Percentiles rank a stretch among this genome's conserved stretches.
Evolutionary conservation across 2,888 invertebrate species (phyloP).

Genomic region (Hirtodrosophila trivittata): DNA sequence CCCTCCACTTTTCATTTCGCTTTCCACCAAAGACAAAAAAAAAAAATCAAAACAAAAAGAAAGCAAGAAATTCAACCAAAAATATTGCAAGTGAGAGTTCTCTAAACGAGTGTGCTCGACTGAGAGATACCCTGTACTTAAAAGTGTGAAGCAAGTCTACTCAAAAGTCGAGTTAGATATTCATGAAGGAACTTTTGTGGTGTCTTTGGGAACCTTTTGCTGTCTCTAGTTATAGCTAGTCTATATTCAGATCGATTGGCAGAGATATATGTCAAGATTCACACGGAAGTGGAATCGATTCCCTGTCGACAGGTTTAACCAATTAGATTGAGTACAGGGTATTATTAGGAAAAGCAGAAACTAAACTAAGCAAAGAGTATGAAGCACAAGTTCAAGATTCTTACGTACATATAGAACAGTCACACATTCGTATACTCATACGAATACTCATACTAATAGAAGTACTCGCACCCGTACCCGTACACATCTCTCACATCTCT

Average conservation of each 20-base stretch:
- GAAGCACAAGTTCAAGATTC: conserved; percentile 81
- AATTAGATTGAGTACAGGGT: neutral
- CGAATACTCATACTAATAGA: too few relatives aligned
- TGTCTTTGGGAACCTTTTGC: too few relatives aligned
- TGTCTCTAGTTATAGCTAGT: too few relatives aligned
- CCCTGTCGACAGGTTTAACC: neutral
- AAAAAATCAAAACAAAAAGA: conserved; percentile 24
- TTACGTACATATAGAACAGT: conserved; percentile 63
- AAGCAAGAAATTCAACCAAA: neutral
- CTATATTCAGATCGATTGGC: too few relatives aligned
- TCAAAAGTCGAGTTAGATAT: too few relatives aligned
- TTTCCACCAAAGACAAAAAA: conserved; percentile 51
- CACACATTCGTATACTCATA: conserved; percentile 22
- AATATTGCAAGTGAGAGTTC: too few relatives aligned
- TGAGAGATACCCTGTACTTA: too few relatives aligned
- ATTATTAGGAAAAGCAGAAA: conserved; percentile 58
- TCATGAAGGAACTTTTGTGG: too few relatives aligned
- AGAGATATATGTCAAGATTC: too few relatives aligned
- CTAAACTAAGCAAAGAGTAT: conserved; percentile 74
- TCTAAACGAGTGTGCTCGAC: too few relatives aligned
- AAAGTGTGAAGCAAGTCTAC: too few relatives aligned
- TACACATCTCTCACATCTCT: conserved; percentile 7
- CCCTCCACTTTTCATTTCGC: conserved; percentile 56
- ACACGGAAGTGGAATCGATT: too few relatives aligned
- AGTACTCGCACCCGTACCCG: conserved; percentile 6